A percentile compares a stretch with the other conserved stretches of the same genome.
These are phyloP conservation scores for Marisa cornuarietis DNA, from an alignment of 1,140 invertebrate genomes.

Conservation along the genomic window DNA sequence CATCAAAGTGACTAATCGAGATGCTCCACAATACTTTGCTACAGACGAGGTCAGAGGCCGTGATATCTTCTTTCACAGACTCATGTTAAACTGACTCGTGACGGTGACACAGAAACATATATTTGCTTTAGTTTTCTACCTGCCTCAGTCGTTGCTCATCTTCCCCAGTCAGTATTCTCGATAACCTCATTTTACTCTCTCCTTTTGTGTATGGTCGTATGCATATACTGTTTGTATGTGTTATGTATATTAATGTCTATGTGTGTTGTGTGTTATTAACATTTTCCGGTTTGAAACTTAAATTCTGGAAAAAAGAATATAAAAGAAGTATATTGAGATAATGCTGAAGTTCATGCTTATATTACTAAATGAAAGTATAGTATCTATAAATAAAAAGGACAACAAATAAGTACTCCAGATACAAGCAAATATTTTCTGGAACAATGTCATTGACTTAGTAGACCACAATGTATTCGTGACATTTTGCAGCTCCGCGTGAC, in stretches of 20 bases:
- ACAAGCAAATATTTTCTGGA: background rate
- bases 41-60: constrained; percentile 2
- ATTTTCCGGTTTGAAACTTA: background rate
- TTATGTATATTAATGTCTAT: background rate
- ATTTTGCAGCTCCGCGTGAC: constrained; percentile 9
- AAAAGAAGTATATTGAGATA: background rate
- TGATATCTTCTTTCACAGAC: no score
- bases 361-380: background rate
- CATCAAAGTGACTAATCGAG: constrained; percentile 2
- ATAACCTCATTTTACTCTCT: no score
- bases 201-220: no score
- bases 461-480: background rate
- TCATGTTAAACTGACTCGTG: no score
- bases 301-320: background rate
- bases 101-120: no score
- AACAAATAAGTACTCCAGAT: background rate
- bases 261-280: background rate
- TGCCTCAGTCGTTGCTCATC: no score
- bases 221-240: background rate
- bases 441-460: background rate
- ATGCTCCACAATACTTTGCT: constrained; percentile 5
- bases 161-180: no score
- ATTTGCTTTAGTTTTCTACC: no score
- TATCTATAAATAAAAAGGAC: background rate
- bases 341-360: background rate